A percentile compares a stretch with the other conserved stretches of the same genome.
These are phyloP conservation scores for Mirounga angustirostris DNA, from an alignment of 2,113 vertebrate species.

Conservation along the genomic window DNA sequence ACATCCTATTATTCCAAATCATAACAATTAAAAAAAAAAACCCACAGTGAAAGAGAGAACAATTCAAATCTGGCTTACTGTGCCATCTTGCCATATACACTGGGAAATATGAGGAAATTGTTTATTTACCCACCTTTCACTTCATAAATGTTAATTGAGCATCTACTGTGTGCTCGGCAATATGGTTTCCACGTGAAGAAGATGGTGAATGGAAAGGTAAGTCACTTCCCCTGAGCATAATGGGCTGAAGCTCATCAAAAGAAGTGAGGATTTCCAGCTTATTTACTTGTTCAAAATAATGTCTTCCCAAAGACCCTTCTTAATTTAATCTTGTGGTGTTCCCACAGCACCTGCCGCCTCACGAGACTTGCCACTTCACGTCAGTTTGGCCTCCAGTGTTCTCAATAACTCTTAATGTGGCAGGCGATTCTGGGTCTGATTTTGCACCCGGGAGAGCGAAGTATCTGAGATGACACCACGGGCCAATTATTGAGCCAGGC, in stretches of 20 bases:
- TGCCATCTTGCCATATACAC: neutral
- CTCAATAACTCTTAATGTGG: neutral
- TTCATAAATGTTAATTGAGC: neutral
- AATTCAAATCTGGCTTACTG: neutral
- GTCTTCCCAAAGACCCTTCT: neutral
- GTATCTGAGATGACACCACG: neutral
- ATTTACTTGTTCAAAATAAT: conserved; percentile 25
- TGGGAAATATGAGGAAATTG: neutral
- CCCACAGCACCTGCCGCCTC: neutral
- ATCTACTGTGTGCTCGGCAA: neutral
- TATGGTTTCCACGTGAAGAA: neutral
- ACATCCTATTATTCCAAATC: conserved; percentile 11
- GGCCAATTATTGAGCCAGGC: neutral
- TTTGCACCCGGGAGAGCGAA: neutral
- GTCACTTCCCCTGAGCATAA: neutral
- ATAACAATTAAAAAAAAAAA: neutral
- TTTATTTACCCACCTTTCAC: neutral
- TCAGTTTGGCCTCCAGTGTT: neutral
- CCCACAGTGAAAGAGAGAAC: neutral
- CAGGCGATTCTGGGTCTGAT: neutral
- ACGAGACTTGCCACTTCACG: neutral
- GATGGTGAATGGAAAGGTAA: neutral
- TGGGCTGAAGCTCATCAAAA: neutral
- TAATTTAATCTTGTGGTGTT: neutral
- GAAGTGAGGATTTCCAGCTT: neutral